phyloP scores from a whole-genome alignment of 2,113 vertebrate species.

The Pachypanchax playfairii region DNA sequence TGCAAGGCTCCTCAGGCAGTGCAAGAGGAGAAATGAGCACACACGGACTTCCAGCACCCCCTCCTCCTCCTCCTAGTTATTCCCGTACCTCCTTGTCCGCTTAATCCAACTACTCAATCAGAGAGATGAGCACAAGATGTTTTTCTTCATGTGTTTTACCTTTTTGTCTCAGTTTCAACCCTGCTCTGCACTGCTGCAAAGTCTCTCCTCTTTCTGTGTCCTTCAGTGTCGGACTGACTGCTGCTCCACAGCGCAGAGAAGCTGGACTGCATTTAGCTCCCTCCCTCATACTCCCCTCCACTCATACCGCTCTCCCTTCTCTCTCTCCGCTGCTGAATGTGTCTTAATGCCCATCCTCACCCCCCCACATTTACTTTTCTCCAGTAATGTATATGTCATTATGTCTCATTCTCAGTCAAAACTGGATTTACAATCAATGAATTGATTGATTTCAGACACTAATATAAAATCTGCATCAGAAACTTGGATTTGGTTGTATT shows the following conservation, averaged over 20 bases:
- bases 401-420: not conserved
- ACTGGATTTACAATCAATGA: not conserved
- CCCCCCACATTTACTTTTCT: not conserved
- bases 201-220: slow-evolving; percentile 30
- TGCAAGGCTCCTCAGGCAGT: slow-evolving; percentile 33
- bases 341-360: slow-evolving; percentile 23
- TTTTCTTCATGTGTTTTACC: not conserved
- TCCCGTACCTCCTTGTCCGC: slow-evolving; percentile 8
- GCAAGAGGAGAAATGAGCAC: slow-evolving; percentile 21
- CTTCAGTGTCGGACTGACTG: slow-evolving; percentile 55
- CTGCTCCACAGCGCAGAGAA: slow-evolving; percentile 46
- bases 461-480: not conserved
- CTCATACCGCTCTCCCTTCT: slow-evolving; percentile 7
- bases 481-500: too few species aligned
- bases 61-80: not conserved
- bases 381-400: not conserved
- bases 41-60: slow-evolving; percentile 29
- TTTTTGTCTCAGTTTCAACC: slow-evolving; percentile 1
- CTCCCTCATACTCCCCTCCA: slow-evolving; percentile 14
- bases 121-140: not conserved
- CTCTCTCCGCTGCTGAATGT: slow-evolving; percentile 19
- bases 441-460: not conserved
- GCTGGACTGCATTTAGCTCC: slow-evolving; percentile 48
- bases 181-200: slow-evolving; percentile 15
- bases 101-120: slow-evolving; percentile 24